These are phyloP conservation scores for Egretta garzetta DNA, from an alignment of 2,113 vertebrate genomes.

Conservation along the genomic window DNA sequence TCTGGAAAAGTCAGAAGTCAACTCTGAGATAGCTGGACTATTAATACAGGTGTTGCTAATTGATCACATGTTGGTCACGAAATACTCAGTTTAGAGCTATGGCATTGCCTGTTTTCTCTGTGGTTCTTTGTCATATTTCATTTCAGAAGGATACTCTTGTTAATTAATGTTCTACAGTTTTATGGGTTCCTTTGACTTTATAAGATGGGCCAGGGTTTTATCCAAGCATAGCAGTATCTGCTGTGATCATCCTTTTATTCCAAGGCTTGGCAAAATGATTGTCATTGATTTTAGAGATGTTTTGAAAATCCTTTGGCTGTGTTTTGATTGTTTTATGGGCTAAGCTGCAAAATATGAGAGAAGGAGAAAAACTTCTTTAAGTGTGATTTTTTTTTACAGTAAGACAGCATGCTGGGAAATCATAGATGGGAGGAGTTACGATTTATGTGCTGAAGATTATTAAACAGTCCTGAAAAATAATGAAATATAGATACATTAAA, in stretches of 20 bases:
- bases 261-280: background rate
- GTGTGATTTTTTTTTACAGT: background rate
- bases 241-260: background rate
- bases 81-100: background rate
- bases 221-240: background rate
- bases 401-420: background rate
- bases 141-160: background rate
- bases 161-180: background rate
- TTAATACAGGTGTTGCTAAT: background rate
- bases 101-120: background rate
- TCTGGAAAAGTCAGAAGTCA: constrained; percentile 34
- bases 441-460: background rate
- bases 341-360: background rate
- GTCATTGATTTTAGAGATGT: background rate
- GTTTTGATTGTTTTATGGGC: background rate
- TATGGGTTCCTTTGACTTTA: background rate
- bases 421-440: background rate
- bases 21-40: background rate
- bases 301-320: background rate
- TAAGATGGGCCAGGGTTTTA: background rate
- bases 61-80: background rate
- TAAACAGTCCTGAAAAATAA: background rate
- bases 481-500: background rate
- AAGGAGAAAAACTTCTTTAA: background rate
- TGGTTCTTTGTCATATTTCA: background rate